Conservation (phyloP, 2,113 vertebrate species). For the Myanophis thanlyinensis region DNA sequence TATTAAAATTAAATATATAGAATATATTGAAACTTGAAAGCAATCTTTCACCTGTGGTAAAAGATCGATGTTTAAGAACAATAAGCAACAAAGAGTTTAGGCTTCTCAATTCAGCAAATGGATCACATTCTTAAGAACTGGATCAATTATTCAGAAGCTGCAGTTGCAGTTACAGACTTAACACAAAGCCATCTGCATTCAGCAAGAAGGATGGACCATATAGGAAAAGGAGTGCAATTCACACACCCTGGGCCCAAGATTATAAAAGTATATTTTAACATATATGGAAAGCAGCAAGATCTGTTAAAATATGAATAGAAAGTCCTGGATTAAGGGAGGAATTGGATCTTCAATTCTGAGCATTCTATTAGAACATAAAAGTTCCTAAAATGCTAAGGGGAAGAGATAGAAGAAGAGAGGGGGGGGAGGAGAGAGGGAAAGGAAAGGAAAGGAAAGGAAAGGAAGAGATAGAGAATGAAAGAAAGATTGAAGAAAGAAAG, state of each 20-base stretch:
- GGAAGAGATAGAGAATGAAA: no score
- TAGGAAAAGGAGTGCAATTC: not conserved
- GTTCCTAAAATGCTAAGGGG: not conserved
- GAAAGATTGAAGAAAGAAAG: no score
- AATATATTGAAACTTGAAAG: not conserved
- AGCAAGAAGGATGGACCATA: not conserved
- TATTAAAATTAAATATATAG: not conserved
- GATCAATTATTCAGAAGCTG: not conserved
- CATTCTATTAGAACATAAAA: not conserved
- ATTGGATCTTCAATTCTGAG: not conserved
- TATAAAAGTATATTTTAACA: not conserved
- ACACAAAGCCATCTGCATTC: not conserved
- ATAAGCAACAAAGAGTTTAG: not conserved
- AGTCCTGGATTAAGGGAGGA: not conserved
- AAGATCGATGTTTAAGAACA: not conserved
- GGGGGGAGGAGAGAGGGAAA: no score
- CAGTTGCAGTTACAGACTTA: not conserved
- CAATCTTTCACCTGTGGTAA: not conserved
- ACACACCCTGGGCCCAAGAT: not conserved
- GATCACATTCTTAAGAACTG: not conserved
- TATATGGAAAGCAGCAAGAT: not conserved
- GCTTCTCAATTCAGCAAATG: not conserved
- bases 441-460: no score
- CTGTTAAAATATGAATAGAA: not conserved
- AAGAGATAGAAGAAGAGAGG: no score